phyloP scores from a whole-genome alignment of 2,113 vertebrate genomes.

The Brienomyrus longianalis region DNA sequence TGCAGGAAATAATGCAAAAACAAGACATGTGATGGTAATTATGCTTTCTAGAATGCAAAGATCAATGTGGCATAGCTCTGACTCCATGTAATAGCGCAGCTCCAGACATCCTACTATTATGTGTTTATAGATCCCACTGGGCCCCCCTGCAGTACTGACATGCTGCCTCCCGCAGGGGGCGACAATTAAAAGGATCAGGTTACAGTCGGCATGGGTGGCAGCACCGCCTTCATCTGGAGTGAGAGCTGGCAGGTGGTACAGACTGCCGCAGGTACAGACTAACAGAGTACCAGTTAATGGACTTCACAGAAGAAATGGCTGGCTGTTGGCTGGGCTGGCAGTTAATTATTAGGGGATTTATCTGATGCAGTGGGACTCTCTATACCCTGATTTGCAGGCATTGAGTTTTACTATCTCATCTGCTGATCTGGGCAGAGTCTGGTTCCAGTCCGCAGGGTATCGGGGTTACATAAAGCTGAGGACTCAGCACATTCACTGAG shows the following conservation, averaged over 20 bases:
- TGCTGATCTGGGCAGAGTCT: neutral
- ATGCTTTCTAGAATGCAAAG: neutral
- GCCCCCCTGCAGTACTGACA: neutral
- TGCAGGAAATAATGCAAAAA: neutral
- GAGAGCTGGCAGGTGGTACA: neutral
- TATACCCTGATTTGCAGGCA: neutral
- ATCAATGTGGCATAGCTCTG: neutral
- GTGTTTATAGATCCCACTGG: neutral
- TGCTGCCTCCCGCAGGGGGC: neutral
- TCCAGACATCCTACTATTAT: neutral
- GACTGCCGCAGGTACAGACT: neutral
- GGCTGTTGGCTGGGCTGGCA: neutral
- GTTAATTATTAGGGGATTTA: constrained; percentile 16
- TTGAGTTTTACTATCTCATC: neutral
- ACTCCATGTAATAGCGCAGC: neutral
- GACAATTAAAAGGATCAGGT: neutral
- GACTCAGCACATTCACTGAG: neutral
- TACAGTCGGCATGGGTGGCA: neutral
- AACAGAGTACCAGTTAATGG: neutral
- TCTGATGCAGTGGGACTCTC: neutral
- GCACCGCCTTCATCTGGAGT: neutral
- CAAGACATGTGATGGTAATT: neutral
- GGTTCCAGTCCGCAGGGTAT: neutral
- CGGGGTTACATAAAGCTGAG: neutral
- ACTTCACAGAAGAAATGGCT: neutral